Conservation (phyloP, 2,113 vertebrate genomes). For the Oreocharis arfaki region DNA sequence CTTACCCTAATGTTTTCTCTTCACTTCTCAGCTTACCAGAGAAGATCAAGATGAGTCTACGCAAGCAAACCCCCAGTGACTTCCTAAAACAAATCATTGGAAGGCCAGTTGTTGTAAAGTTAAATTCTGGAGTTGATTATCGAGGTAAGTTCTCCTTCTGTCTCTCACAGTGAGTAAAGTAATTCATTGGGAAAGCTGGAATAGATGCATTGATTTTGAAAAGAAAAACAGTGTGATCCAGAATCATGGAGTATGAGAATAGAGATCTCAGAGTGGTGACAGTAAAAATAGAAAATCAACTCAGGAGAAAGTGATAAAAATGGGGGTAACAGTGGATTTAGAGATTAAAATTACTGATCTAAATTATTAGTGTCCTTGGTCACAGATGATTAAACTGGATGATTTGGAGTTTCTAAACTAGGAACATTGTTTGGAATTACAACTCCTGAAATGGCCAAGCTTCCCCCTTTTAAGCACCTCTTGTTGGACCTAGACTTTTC, state of each 20-base stretch:
- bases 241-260: not conserved
- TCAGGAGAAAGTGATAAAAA: not conserved
- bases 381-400: not conserved
- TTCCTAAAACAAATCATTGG: constrained; percentile 99
- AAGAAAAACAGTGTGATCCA: not conserved
- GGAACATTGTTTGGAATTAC: not conserved
- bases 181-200: not conserved
- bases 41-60: constrained; percentile 85
- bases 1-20: not conserved
- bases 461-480: not conserved
- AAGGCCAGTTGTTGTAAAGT: constrained; percentile 95
- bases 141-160: constrained; percentile 78
- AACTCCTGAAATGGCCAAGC: not conserved
- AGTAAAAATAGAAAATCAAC: not conserved
- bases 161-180: not conserved
- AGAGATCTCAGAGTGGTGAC: not conserved
- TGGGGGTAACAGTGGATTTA: not conserved
- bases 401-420: not conserved
- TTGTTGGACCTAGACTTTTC: not conserved
- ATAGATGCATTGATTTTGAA: not conserved
- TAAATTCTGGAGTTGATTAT: constrained; percentile 99
- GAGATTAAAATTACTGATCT: not conserved
- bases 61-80: constrained; percentile 97
- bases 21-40: not conserved
- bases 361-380: not conserved